Evolutionary conservation across 2,888 invertebrate species (phyloP), one percentile per base, ranked within the genome.

Genomic region (Drosophila birchii): DNA sequence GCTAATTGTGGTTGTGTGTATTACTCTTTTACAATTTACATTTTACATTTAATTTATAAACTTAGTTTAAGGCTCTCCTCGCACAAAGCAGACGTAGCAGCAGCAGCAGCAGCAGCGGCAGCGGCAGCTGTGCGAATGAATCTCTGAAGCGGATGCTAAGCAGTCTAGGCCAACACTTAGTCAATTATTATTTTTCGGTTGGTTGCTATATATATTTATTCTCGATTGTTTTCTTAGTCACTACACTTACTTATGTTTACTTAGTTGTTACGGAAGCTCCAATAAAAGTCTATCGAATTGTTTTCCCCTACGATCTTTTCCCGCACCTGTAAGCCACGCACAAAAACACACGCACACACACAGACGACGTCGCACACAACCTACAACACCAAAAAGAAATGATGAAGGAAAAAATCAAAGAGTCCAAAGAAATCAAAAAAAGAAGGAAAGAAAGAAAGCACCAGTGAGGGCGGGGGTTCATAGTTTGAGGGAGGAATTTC

Each of bases 1-100:
- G 60, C 62, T 76, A 78, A 88, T 76, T 88, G 88, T 88, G 85
- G 85, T 85, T 85, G 85, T 85, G 88, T 85, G 88, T 83, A 86
- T 79, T 86, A 84, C 81, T 86, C 58, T 84, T 85, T 79, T 86
- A 78, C 20, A 51, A 34, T 82, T 77, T 86, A 78, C 51, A 36
- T 23, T 34, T 51, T 51, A 49, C 32, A 44, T 67, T 18, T 76
- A 41, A 74, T 78, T 71, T 70, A 78, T 70, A 70, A 57, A 32
- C 59, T 62, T 61, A 68, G 66, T 68, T 75, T 79, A 63, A 84
- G 81, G 72, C 74, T 79, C 75, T 71, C 66, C 79, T 73, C 78
- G 72, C 47, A 54, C 36, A 32, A 20, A 8, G 59, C 39, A 23
- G 51, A 56, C 16, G 34, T 44, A 32, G 32, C 44, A 60, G 36